Evolutionary conservation across 2,113 vertebrate species (phyloP).

Genomic region (Petrocephalus zakoni): DNA sequence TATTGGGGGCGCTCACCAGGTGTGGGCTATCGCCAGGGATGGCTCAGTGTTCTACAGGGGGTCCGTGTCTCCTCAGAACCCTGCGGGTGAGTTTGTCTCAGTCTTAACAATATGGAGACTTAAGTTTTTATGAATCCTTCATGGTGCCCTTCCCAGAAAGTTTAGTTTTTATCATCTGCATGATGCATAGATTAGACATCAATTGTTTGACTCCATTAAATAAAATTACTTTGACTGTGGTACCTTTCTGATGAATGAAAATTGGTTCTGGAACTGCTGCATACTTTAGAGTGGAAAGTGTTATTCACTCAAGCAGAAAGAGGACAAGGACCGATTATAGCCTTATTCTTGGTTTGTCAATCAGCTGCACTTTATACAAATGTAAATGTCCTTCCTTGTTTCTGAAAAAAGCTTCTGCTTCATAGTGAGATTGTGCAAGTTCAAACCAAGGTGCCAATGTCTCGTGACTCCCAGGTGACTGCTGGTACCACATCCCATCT

Average conservation of each 20-base stretch:
- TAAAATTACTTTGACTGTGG: neutral
- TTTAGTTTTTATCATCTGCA: neutral
- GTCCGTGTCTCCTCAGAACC: constrained; percentile 75
- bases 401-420: neutral
- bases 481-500: constrained; percentile 92
- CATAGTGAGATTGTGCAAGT: neutral
- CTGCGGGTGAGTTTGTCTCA: constrained; percentile 66
- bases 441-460: too few species aligned
- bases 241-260: neutral
- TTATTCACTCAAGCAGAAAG: neutral
- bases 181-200: neutral
- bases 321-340: neutral
- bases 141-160: neutral
- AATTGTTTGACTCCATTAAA: neutral
- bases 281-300: neutral
- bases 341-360: neutral
- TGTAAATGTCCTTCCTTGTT: neutral
- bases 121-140: neutral
- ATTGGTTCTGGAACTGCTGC: neutral
- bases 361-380: neutral
- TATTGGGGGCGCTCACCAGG: constrained; percentile 77
- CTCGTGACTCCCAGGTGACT: constrained; percentile 65
- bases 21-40: constrained; percentile 88
- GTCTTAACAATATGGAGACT: neutral
- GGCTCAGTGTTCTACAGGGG: constrained; percentile 91